Conservation (phyloP, 2,113 vertebrate genomes). For the human (Homo sapiens) region DNA sequence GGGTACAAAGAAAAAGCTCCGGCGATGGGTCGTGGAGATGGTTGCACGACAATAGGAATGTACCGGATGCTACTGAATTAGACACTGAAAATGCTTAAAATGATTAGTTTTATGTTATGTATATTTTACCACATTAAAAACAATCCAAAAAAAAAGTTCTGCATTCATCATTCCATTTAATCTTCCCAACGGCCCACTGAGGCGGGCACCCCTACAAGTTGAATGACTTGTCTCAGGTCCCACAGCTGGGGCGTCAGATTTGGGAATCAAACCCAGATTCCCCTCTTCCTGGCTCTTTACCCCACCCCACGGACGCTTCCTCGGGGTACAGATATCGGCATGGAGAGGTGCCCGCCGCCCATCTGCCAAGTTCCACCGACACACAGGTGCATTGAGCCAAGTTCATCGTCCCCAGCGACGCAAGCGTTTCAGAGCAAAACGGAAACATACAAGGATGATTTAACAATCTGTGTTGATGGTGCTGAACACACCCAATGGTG, state of each 20-base stretch:
- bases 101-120: neutral
- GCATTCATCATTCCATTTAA: neutral
- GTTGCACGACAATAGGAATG: neutral
- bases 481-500: neutral
- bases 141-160: neutral
- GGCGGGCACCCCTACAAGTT: neutral
- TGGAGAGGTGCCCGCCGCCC: too few relatives aligned
- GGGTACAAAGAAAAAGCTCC: neutral
- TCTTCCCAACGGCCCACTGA: neutral
- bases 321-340: neutral
- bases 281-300: neutral
- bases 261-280: neutral
- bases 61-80: neutral
- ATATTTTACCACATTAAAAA: neutral
- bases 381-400: accelerated
- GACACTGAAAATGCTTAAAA: neutral
- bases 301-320: neutral
- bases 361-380: neutral
- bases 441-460: too few relatives aligned
- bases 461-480: neutral
- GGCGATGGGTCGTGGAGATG: neutral
- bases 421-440: neutral
- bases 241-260: neutral
- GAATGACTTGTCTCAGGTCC: neutral
- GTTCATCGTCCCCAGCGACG: accelerated